These are phyloP conservation scores for Polymixis flavicincta DNA, from an alignment of 2,888 invertebrate species.

Conservation along the genomic window DNA sequence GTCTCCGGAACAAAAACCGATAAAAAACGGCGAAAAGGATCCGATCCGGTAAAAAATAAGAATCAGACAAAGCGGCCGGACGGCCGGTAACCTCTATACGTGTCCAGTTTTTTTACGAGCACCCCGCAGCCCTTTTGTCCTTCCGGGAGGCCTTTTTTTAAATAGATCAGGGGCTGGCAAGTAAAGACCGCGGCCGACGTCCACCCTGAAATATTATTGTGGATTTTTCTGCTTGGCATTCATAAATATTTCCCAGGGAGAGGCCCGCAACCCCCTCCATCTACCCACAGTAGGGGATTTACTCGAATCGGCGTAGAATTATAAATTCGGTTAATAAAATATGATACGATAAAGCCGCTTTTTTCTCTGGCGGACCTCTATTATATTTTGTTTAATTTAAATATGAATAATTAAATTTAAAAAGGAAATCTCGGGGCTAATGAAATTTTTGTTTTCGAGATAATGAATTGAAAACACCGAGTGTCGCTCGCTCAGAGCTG, in stretches of 20 bases:
- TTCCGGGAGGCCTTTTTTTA: conserved; percentile 89
- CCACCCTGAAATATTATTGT: conserved; percentile 90
- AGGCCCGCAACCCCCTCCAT: conserved; percentile 62
- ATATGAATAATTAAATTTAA: conserved; percentile 91
- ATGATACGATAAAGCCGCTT: conserved; percentile 90
- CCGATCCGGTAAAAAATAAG: conserved; percentile 90
- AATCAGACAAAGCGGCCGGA: conserved; percentile 88
- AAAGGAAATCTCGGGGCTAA: conserved; percentile 90
- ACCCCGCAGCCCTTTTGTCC: conserved; percentile 88
- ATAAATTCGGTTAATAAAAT: conserved; percentile 91
- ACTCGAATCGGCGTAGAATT: conserved; percentile 89
- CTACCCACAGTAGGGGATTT: conserved; percentile 78
- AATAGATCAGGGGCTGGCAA: conserved; percentile 90
- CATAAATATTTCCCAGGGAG: conserved; percentile 88
- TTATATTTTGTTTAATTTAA: conserved; percentile 91
- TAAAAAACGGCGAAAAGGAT: conserved; percentile 89
- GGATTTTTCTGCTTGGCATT: conserved; percentile 90
- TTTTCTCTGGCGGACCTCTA: conserved; percentile 85
- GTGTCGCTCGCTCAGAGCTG: conserved; percentile 78
- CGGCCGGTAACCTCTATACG: conserved; percentile 87
- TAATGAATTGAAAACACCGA: conserved; percentile 91
- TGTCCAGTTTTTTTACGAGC: conserved; percentile 89
- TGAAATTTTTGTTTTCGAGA: conserved; percentile 91
- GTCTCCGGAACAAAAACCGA: conserved; percentile 91
- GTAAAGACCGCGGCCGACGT: conserved; percentile 86